Evolutionary conservation across 2,888 invertebrate species (phyloP), one percentile per base, ranked within the genome.

Genomic region (Aspidiotus rigidus): DNA sequence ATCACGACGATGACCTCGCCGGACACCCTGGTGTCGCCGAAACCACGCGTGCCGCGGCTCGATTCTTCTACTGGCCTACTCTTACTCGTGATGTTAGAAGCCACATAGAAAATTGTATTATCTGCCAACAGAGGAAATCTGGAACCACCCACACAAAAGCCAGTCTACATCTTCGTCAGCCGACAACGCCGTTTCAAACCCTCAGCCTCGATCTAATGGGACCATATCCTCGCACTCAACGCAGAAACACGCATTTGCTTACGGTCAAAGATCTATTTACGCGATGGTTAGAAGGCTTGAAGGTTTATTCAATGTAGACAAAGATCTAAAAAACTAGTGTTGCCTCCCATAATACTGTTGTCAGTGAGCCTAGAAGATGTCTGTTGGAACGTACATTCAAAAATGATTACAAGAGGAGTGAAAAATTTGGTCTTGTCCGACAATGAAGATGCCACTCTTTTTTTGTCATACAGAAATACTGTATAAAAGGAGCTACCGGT

Each of bases 261-360:
- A 56, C 56, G 10, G n/a, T 56, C 10, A 5, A 15, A 16, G 56
- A 56, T 7, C 7, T 56, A n/a, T 56, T 56, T 16, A 56, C 56
- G 2, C 1, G 16, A 16, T 56, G 56, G 56, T 17, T 17, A 16
- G 56, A 56, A 17, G 56, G 3, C 56, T 56, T n/a, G 62, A 62
- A 42, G 41, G 8, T 11, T 41, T 62, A 40, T 42, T 62, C 13
- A 41, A 39, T 39, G 9, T 7, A 15, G 62, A 62, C n/a, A 41
- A 13, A 7, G 15, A 62, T 62, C 41, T n/a, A n/a, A n/a, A n/a
- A n/a, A n/a, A n/a, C n/a, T 62, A 62, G 15, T 11, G 13, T 7
- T 62, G 9, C 62, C 62, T 62, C 41, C 62, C n/a, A 40, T 62
- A 40, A 62, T 62, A 17, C 6, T 5, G n/a, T 11, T 40, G 41